phyloP scores from a whole-genome alignment of 2,113 vertebrate genomes.

The Tauraco erythrolophus region DNA sequence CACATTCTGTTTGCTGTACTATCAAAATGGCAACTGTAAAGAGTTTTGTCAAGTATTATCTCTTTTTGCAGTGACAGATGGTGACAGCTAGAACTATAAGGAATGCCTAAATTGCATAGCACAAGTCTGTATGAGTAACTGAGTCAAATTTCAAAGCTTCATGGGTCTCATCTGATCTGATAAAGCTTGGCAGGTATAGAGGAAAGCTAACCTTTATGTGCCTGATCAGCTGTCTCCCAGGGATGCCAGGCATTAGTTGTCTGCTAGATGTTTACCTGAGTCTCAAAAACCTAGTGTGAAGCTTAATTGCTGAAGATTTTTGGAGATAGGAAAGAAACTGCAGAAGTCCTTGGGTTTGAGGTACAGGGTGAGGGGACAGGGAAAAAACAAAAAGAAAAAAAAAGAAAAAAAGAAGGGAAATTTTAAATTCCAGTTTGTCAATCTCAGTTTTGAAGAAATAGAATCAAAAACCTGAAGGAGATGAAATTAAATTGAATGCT shows the following conservation, averaged over 20 bases:
- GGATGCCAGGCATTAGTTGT: background rate
- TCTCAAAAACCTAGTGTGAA: background rate
- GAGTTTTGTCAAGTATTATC: background rate
- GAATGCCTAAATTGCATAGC: background rate
- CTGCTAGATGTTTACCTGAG: background rate
- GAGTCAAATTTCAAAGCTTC: background rate
- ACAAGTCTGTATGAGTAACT: background rate
- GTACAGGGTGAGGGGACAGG: background rate
- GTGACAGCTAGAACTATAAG: background rate
- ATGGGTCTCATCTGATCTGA: background rate
- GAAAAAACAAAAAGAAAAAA: rapidly evolving
- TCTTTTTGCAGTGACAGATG: background rate
- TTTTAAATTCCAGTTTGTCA: background rate
- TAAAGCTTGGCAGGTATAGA: background rate
- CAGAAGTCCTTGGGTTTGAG: background rate
- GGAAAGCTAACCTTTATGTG: background rate
- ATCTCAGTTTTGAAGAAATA: background rate
- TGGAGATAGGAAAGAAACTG: background rate
- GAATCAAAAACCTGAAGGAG: background rate
- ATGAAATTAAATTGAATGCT: background rate
- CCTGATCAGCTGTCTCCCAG: background rate
- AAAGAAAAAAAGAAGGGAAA: background rate
- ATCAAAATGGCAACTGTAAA: background rate
- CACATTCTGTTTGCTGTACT: background rate
- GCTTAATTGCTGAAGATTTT: background rate